Evolutionary conservation across 1,140 invertebrate species (phyloP).

Genomic region (Ceratoteleas bidentatus): DNA sequence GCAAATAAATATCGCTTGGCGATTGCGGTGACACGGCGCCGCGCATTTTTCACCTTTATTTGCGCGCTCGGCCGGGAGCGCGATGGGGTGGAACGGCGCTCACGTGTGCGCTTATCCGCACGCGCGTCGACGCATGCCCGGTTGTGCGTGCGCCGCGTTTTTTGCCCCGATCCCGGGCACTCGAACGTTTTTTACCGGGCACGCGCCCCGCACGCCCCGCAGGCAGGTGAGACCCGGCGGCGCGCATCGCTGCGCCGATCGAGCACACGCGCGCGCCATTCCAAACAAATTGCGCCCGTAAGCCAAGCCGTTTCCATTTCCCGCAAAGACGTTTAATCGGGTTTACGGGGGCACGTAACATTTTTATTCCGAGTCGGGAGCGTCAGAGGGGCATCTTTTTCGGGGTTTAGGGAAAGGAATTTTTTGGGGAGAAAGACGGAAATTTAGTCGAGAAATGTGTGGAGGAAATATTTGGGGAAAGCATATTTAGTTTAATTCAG

Average conservation of each 20-base stretch:
- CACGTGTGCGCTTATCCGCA: slow-evolving; percentile 56
- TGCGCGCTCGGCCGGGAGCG: not conserved
- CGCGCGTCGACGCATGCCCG: slow-evolving; percentile 47
- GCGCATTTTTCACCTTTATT: too few relatives aligned
- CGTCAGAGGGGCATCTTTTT: not conserved
- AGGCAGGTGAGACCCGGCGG: slow-evolving; percentile 46
- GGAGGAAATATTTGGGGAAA: too few relatives aligned
- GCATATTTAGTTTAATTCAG: too few relatives aligned
- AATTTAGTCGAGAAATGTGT: too few relatives aligned
- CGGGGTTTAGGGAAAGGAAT: not conserved
- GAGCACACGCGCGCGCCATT: slow-evolving; percentile 8
- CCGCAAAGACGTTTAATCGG: slow-evolving; percentile 24
- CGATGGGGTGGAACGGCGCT: slow-evolving; percentile 42
- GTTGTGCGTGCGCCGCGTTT: slow-evolving; percentile 41
- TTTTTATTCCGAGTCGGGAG: slow-evolving; percentile 1
- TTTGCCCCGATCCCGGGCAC: slow-evolving; percentile 42
- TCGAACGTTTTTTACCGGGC: slow-evolving; percentile 45
- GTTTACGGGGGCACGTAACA: not conserved
- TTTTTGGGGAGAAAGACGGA: not conserved
- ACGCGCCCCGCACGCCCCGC: slow-evolving; percentile 53
- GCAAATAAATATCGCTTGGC: too few relatives aligned
- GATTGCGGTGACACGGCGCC: too few relatives aligned
- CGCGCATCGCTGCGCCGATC: slow-evolving; percentile 1
- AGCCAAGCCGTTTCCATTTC: slow-evolving; percentile 17
- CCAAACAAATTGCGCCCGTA: slow-evolving; percentile 39